Evolutionary conservation across 1,140 invertebrate species (phyloP).

Genomic region (Epicauta chinensis): DNA sequence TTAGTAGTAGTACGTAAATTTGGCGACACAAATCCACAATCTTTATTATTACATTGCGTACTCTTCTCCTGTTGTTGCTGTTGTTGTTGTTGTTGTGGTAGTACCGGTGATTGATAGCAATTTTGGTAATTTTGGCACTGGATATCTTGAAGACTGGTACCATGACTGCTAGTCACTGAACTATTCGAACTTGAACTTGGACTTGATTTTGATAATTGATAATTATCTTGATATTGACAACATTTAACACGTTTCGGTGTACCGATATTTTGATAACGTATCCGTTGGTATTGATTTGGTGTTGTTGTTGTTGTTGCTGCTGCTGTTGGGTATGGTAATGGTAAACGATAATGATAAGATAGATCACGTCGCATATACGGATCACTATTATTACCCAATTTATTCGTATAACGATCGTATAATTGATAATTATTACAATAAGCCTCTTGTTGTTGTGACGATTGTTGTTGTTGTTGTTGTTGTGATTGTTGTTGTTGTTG

Average conservation of each 20-base stretch:
- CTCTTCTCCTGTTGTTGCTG: constrained; percentile 35
- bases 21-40: constrained; percentile 44
- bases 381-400: constrained; percentile 46
- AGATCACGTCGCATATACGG: constrained; percentile 56
- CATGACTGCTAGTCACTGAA: constrained; percentile 37
- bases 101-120: constrained; percentile 4
- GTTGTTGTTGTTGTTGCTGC: constrained; percentile 26
- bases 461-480: constrained; percentile 8
- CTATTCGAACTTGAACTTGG: constrained; percentile 47
- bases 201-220: constrained; percentile 40
- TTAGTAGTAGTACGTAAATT: constrained; percentile 29
- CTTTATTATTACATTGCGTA: constrained; percentile 34
- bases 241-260: constrained; percentile 37
- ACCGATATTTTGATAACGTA: constrained; percentile 33
- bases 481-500: constrained; percentile 24
- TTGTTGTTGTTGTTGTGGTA: constrained; percentile 21
- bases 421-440: constrained; percentile 35
- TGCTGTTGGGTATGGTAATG: constrained; percentile 42
- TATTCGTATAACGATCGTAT: constrained; percentile 33
- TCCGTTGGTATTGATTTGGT: constrained; percentile 30
- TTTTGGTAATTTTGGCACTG: constrained; percentile 41
- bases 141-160: constrained; percentile 35
- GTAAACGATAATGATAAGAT: constrained; percentile 54
- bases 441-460: constrained; percentile 24
- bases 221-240: constrained; percentile 36